These are phyloP conservation scores for Lates japonicus DNA, from an alignment of 2,797 vertebrate genomes.

Conservation along the genomic window DNA sequence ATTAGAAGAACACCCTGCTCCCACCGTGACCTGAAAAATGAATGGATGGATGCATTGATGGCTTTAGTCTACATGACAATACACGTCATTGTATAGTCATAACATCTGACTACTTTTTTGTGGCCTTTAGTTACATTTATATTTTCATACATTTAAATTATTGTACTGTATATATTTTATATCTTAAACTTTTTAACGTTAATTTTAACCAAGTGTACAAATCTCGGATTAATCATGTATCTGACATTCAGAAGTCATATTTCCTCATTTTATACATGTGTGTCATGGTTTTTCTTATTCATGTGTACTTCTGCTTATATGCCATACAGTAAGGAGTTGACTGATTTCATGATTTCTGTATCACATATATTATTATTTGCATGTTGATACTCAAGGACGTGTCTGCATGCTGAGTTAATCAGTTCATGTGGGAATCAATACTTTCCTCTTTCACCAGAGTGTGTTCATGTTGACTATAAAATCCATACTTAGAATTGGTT, in stretches of 20 bases:
- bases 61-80: background rate
- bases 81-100: background rate
- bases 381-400: background rate
- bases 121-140: background rate
- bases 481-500: background rate
- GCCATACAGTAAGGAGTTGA: no score
- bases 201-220: background rate
- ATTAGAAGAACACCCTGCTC: background rate
- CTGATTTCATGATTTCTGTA: no score
- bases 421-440: background rate
- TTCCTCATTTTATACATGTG: background rate
- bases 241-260: background rate
- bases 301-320: no score
- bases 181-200: background rate
- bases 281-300: no score
- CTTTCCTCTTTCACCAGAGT: background rate
- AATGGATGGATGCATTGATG: background rate
- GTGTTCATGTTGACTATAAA: background rate
- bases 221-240: background rate
- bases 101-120: background rate
- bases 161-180: background rate
- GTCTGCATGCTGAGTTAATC: background rate
- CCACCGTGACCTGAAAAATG: background rate
- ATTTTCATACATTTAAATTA: background rate
- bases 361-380: no score